Percentiles rank a stretch among this genome's conserved stretches.
These are phyloP conservation scores for Trissolcus basalis DNA, from an alignment of 1,140 invertebrate genomes.

Conservation along the genomic window DNA sequence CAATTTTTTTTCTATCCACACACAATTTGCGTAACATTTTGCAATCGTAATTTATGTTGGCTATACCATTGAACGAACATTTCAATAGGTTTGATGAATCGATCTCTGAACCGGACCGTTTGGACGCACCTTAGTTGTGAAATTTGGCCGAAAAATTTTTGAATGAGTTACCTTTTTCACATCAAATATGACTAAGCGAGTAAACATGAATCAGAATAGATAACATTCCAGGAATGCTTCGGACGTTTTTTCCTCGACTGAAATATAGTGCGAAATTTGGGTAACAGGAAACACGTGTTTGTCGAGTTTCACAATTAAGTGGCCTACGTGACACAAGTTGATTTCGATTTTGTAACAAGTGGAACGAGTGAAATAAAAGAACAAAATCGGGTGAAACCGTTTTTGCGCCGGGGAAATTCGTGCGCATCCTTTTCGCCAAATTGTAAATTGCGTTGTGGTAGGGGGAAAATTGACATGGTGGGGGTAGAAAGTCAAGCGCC, in stretches of 20 bases:
- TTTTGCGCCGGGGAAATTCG: not conserved
- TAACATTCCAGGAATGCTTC: not conserved
- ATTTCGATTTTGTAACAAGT: slow-evolving; percentile 30
- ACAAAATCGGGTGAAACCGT: slow-evolving; percentile 4
- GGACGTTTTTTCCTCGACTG: slow-evolving; percentile 6
- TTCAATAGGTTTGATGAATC: no score
- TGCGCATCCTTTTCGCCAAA: not conserved
- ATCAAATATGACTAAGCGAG: no score
- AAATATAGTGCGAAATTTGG: slow-evolving; percentile 27
- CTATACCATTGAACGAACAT: no score
- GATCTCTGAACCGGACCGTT: no score
- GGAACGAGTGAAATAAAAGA: slow-evolving; percentile 14
- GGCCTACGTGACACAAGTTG: slow-evolving; percentile 43
- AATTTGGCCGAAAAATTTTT: no score
- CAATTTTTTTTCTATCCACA: no score
- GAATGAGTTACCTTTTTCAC: no score
- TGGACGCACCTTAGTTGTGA: no score
- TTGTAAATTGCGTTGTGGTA: not conserved
- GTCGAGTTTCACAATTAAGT: slow-evolving; percentile 45
- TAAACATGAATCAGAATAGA: no score
- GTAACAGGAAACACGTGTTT: slow-evolving; percentile 48
- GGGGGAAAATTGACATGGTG: slow-evolving; percentile 18
- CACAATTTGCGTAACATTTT: no score
- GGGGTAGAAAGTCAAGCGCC: slow-evolving; percentile 41
- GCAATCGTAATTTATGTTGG: no score